Evolutionary conservation across 2,888 invertebrate species (phyloP).

Genomic region (Lapara coniferarum): DNA sequence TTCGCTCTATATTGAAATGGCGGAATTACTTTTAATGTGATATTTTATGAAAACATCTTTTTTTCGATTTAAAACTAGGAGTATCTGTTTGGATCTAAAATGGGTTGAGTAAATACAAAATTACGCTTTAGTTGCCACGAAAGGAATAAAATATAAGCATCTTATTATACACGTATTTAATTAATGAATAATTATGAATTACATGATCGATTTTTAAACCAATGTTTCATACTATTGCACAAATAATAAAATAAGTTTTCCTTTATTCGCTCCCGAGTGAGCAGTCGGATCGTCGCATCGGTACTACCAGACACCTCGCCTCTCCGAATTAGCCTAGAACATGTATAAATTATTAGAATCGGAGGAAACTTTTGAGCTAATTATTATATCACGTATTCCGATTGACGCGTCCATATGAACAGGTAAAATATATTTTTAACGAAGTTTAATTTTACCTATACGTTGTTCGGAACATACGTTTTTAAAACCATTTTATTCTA

Average conservation of each 20-base stretch:
- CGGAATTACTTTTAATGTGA: constrained; percentile 1
- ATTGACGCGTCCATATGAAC: constrained; percentile 31
- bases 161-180: no score
- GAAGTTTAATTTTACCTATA: constrained; percentile 24
- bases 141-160: no score
- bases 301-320: constrained; percentile 50
- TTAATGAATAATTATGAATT: no score
- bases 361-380: constrained; percentile 53
- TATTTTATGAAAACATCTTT: neutral
- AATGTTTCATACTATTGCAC: neutral
- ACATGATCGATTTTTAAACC: no score
- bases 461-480: neutral
- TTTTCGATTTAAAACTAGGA: neutral
- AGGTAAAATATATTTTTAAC: constrained; percentile 26
- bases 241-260: neutral
- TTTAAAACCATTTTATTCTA: constrained; percentile 21
- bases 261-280: constrained; percentile 8
- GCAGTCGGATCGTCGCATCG: constrained; percentile 38
- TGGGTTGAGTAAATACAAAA: no score
- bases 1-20: constrained; percentile 15
- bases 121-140: no score
- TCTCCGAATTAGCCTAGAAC: constrained; percentile 58
- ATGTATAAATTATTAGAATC: constrained; percentile 61
- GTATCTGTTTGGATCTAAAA: no score
- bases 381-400: constrained; percentile 48